Conservation (phyloP, 2,113 vertebrate species). For the Proterorhinus semilunaris region DNA sequence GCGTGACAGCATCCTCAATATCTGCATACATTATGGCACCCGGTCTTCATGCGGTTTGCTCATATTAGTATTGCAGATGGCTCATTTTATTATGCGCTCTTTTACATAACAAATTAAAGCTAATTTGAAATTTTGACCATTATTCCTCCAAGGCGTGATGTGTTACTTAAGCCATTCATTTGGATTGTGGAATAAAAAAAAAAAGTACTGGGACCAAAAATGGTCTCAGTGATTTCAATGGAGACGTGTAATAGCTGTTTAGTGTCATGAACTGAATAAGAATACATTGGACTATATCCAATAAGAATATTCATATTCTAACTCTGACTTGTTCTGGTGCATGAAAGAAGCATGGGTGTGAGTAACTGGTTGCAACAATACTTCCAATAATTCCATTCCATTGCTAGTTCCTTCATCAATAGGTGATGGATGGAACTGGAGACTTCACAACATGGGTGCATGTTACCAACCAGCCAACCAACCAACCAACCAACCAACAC, state of each 20-base stretch:
- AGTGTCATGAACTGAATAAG: background rate
- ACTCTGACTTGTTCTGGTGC: no score
- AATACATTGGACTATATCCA: background rate
- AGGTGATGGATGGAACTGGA: no score
- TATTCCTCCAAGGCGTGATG: background rate
- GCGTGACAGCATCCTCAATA: constrained; percentile 6
- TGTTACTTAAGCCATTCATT: background rate
- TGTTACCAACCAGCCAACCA: no score
- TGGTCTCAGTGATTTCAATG: background rate
- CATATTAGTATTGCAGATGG: background rate
- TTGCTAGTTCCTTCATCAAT: no score
- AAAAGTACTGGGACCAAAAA: background rate
- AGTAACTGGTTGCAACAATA: no score
- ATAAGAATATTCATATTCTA: no score
- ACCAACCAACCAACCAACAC: no score
- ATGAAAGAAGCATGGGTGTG: no score
- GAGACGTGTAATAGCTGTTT: background rate
- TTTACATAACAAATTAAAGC: background rate
- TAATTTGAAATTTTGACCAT: background rate
- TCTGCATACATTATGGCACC: background rate
- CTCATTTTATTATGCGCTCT: background rate
- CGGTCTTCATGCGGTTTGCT: background rate
- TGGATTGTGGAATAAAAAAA: background rate
- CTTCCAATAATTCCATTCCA: no score
- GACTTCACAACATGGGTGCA: no score